Base-by-base conservation (phyloP, 2,888 invertebrate species). In the Apodemia zela region DNA sequence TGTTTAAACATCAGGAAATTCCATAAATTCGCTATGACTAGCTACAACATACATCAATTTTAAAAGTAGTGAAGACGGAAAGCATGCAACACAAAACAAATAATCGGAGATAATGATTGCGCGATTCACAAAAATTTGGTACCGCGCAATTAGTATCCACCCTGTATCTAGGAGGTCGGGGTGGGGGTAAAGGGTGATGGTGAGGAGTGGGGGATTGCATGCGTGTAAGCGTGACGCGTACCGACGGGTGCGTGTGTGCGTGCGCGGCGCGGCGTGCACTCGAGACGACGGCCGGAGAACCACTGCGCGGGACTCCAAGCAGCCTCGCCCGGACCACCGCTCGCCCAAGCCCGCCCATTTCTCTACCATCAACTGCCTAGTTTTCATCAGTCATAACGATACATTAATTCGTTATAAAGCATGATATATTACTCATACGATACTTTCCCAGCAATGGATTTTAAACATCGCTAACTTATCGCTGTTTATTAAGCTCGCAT, bases 231-330 rank as follows among this genome's bases (percentile, higher is more conserved):
- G 80, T 84, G 77, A 79, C 87, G 87, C 88, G 89, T 89, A 89
- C 89, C 89, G 88, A 85, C 85, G 87, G 86, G 85, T 82, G 81
- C 79, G 81, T 78, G 75, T 78, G 80, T 78, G 82, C 72, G 82
- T 82, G 86, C 82, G 84, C 71, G 80, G 77, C 82, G 80, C 85
- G 84, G 79, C 88, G 90, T 89, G 88, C 89, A 89, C 89, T 88
- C 89, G 71, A 77, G 70, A 75, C 89, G 86, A 80, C 89, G 87
- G 85, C 81, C 85, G 85, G 76, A 76, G 79, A 76, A 80, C 78
- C 82, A 90, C 90, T 90, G 89, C 81, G 81, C 81, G 81, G 79
- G 80, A 84, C 73, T 68, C 65, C 78, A 73, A 17, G 45, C 82
- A 78, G 81, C 82, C 80, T 81, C 84, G 73, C 84, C 82, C 80